Evolutionary conservation across 2,113 vertebrate species (phyloP), one percentile per base, ranked within the genome.

Genomic region (Empidonax traillii): DNA sequence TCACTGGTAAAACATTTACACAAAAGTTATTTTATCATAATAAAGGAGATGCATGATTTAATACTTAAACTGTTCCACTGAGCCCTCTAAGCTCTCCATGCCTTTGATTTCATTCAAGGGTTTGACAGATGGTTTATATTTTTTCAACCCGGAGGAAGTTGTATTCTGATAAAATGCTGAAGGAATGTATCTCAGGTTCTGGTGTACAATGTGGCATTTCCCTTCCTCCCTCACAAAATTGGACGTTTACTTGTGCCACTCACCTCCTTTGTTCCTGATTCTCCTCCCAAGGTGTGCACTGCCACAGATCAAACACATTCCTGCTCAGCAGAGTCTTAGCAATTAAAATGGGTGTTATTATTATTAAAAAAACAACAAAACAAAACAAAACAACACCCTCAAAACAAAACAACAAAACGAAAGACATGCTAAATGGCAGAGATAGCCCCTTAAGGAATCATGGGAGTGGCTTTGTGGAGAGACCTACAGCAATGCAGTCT

Each of bases 401-500:
- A 72, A 63, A 92, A 51, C 69, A 46, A 92, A 78, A 76, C 43
- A 63, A 22, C 61, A 30, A 65, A 75, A 87, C 35, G 47, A 5
- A 77, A 83, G 69, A 12, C 90, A 39, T 20, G 92, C 79, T 94
- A 76, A 95, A 85, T 87, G 73, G 93, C 94, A 95, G 93, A 90
- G 95, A 91, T 87, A 92, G 96, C 95, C 96, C 94, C 93, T 94
- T 83, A 94, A 96, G 95, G 96, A 95, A 94, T 95, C 78, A 82
- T 94, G 96, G 95, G 97, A 97, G 97, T 94, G 95, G 95, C 95
- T 97, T 97, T 95, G 94, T 97, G 94, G 90, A 91, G 89, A 95
- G 98, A 98, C 98, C 97, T 98, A 98, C 97, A 98, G 98, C 97
- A 97, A 90, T 91, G 97, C 96, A 85, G 96, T 95, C 96, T 98